Conservation (phyloP, 37 sponge, comb jelly and placozoan species). For the Beroe forskalii region DNA sequence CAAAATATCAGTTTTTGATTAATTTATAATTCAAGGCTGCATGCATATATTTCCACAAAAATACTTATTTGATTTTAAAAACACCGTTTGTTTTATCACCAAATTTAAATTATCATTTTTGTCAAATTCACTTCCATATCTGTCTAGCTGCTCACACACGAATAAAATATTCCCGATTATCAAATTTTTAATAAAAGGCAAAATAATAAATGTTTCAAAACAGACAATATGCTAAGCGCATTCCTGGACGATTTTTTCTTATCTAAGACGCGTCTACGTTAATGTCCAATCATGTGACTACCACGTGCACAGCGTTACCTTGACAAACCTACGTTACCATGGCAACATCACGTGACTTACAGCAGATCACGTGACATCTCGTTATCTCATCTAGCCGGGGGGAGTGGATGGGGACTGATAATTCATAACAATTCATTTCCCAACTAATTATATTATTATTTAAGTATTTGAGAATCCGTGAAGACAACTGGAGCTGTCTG, state of each 20-base stretch:
- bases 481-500: neutral
- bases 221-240: neutral
- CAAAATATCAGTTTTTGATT: too few species aligned
- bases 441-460: conserved; percentile 63
- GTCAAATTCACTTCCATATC: too few species aligned
- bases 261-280: conserved; percentile 54
- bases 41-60: too few species aligned
- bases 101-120: too few species aligned
- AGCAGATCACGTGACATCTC: neutral
- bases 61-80: too few species aligned
- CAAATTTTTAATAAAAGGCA: too few species aligned
- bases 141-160: too few species aligned
- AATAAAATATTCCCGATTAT: too few species aligned
- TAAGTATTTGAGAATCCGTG: conserved; percentile 63
- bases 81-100: too few species aligned
- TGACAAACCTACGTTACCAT: neutral
- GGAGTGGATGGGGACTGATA: conserved; percentile 26
- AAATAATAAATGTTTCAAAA: neutral
- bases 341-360: neutral
- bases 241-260: neutral
- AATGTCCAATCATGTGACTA: conserved; percentile 5
- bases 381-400: neutral
- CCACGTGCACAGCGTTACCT: too few species aligned
- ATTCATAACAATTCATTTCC: conserved; percentile 65
- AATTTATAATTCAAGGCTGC: too few species aligned